These are phyloP conservation scores for Arizona elegans DNA, from an alignment of 2,113 vertebrate species.

Conservation along the genomic window DNA sequence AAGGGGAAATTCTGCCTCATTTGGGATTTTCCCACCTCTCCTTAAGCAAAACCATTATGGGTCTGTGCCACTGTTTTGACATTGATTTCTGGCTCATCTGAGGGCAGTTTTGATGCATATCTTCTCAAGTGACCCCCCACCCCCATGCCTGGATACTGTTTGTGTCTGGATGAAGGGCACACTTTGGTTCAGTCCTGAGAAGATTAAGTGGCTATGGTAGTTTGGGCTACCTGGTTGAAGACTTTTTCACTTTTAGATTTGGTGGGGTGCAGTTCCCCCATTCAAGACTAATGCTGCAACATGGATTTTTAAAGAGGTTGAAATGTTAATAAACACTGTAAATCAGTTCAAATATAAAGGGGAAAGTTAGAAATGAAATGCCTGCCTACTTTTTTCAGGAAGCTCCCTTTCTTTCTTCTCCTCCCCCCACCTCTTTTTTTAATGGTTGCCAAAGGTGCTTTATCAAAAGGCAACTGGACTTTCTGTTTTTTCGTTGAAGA, in stretches of 20 bases:
- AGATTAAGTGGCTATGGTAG: neutral
- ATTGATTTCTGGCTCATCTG: neutral
- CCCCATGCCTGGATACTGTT: neutral
- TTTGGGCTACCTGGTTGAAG: neutral
- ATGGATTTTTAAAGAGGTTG: neutral
- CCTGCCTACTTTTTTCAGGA: neutral
- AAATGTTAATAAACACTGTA: neutral
- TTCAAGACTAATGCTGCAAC: neutral
- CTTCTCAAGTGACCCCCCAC: neutral
- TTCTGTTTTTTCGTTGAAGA: neutral
- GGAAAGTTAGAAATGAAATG: neutral
- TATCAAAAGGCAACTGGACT: too few species aligned
- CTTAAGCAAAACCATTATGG: neutral
- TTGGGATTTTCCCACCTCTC: neutral
- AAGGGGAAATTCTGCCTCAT: neutral
- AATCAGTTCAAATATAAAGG: neutral
- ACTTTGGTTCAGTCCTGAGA: neutral
- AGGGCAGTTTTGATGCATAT: neutral
- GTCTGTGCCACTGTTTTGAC: neutral
- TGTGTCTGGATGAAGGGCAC: neutral
- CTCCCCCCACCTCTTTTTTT: fast-evolving
- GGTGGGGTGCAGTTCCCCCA: neutral
- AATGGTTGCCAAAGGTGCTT: too few species aligned
- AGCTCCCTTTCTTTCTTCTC: neutral
- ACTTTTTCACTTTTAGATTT: neutral